Percentiles rank a stretch among this genome's conserved stretches.
These are phyloP conservation scores for Trochalopteron elliotii DNA, from an alignment of 2,113 vertebrate genomes.

Conservation along the genomic window DNA sequence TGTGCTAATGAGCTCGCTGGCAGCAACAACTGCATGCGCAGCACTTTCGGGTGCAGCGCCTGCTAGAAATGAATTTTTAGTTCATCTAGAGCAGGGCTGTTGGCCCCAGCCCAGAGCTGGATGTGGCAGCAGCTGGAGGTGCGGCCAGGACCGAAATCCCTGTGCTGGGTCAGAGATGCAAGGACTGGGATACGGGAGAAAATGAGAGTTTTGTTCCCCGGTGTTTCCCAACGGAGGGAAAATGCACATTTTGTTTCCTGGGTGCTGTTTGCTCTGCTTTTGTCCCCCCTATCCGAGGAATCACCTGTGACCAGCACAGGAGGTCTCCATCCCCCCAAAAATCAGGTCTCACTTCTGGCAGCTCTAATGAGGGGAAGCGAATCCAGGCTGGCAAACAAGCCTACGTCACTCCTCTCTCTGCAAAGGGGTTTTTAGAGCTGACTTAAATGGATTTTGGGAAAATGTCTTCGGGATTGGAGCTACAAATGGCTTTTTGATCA, in stretches of 20 bases:
- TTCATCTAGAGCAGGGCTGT: background rate
- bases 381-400: background rate
- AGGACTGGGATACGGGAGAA: fast-evolving
- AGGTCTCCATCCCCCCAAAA: background rate
- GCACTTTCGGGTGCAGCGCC: background rate
- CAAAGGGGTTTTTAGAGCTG: background rate
- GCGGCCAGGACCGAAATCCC: fast-evolving
- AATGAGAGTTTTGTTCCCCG: fast-evolving
- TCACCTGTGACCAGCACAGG: background rate
- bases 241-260: fast-evolving
- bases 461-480: background rate
- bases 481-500: conserved; percentile 38
- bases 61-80: background rate
- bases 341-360: background rate
- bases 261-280: background rate
- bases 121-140: fast-evolving
- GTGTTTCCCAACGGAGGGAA: fast-evolving
- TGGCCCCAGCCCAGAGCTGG: background rate
- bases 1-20: conserved; percentile 12
- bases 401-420: background rate
- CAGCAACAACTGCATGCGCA: background rate
- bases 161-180: fast-evolving
- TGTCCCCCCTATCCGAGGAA: fast-evolving
- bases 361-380: background rate
- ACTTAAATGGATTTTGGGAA: conserved; percentile 16